Conservation (phyloP, 2,888 invertebrate species). For the Ptychoptera albimana region DNA sequence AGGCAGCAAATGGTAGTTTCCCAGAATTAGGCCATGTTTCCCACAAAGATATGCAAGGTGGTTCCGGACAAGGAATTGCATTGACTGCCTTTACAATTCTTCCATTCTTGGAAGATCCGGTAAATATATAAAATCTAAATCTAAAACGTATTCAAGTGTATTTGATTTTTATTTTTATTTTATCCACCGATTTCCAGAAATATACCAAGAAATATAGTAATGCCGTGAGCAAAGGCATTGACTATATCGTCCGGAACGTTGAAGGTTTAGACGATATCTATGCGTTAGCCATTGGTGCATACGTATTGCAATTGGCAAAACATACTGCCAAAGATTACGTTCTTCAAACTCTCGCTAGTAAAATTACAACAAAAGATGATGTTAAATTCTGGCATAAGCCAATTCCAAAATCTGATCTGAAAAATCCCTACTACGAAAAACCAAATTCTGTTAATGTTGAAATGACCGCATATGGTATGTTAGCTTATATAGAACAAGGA, state of each 20-base stretch:
- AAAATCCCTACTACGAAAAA: constrained; percentile 47
- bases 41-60: constrained; percentile 52
- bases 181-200: constrained; percentile 7
- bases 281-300: constrained; percentile 57
- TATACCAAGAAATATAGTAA: constrained; percentile 36
- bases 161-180: constrained; percentile 4
- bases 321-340: constrained; percentile 52
- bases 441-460: constrained; percentile 58
- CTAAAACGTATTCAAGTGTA: not conserved
- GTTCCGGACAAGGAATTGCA: constrained; percentile 52
- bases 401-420: constrained; percentile 33
- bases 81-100: constrained; percentile 65
- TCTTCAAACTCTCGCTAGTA: constrained; percentile 35
- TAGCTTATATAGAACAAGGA: constrained; percentile 43
- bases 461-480: constrained; percentile 75
- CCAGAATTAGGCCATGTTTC: constrained; percentile 62
- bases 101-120: constrained; percentile 52
- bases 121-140: constrained; percentile 17
- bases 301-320: constrained; percentile 58
- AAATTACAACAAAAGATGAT: constrained; percentile 38
- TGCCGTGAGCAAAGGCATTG: constrained; percentile 56
- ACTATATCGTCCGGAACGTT: constrained; percentile 53
- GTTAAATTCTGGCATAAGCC: constrained; percentile 72
- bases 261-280: constrained; percentile 51
- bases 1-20: constrained; percentile 61